Evolutionary conservation across 1,140 invertebrate species (phyloP), one percentile per base, ranked within the genome.

Genomic region (Eriocheir sinensis): DNA sequence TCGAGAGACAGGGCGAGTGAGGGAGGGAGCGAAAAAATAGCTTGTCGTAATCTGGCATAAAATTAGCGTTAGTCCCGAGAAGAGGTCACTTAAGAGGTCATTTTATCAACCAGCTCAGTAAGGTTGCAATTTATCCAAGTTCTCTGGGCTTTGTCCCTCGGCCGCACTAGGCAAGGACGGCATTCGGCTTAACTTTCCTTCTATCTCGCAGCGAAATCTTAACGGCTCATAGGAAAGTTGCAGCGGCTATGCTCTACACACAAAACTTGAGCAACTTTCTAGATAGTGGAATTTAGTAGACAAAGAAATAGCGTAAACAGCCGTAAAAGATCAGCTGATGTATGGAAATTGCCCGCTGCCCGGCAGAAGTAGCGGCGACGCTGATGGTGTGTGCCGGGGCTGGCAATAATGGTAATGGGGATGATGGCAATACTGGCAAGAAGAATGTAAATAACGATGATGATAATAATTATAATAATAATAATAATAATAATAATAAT

Each of bases 281-380:
- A 21, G 60, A 72, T 72, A 72, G 60, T 72, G 60, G 60, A 72
- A n/a, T 72, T 72, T 72, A 72, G 60, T 72, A 72, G 60, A 72
- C 60, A 72, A 72, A n/a, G 60, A 72, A 72, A n/a, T 72, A n/a
- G 60, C 60, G 60, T 72, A n/a, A 72, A 72, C 60, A 72, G 2
- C 27, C 60, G 1, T 72, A n/a, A 72, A 21, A 72, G 60, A 72
- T 72, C 8, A 6, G 21, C 27, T n/a, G 60, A 72, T 72, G n/a
- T 72, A 72, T 72, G 60, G 60, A 72, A 72, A 72, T 72, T 27
- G 21, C 60, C 60, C 8, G 60, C 4, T 72, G 17, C 21, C 6
- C 60, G n/a, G n/a, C 60, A 72, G n/a, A 72, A n/a, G 60, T 72
- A 21, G 6, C 60, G n/a, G 6, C 60, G n/a, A 72, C 60, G 27